Conservation (phyloP, 2,113 vertebrate species). For the Sinocyclocheilus grahami region DNA sequence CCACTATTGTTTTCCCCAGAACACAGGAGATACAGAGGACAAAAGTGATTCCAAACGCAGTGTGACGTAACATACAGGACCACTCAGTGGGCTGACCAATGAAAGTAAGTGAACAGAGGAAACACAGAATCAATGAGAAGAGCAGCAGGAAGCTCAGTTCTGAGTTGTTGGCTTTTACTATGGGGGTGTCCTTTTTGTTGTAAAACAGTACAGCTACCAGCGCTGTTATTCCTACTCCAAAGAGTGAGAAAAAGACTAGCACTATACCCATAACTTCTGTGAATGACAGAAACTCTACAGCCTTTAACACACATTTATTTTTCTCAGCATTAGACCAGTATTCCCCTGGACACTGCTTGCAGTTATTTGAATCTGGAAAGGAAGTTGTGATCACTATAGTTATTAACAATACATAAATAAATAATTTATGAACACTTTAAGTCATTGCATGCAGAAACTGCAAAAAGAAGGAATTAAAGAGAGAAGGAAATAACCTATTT, state of each 20-base stretch:
- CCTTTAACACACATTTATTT: slow-evolving; percentile 16
- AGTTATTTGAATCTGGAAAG: slow-evolving; percentile 14
- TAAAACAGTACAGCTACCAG: slow-evolving; percentile 7
- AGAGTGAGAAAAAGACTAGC: neutral
- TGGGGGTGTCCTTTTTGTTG: slow-evolving; percentile 23
- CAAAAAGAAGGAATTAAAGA: slow-evolving; percentile 61
- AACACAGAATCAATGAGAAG: neutral
- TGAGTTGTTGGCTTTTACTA: slow-evolving; percentile 2
- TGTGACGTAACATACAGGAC: slow-evolving; percentile 5
- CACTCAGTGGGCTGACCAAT: neutral
- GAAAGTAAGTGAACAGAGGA: neutral
- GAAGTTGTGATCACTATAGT: neutral
- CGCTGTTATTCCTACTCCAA: slow-evolving; percentile 2
- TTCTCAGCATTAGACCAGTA: neutral
- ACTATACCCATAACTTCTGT: slow-evolving; percentile 4
- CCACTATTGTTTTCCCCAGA: neutral
- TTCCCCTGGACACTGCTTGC: slow-evolving; percentile 63
- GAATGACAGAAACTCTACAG: neutral
- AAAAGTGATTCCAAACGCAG: neutral
- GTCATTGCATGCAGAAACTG: slow-evolving; percentile 56
- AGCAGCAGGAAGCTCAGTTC: neutral
- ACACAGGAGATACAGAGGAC: slow-evolving; percentile 19
- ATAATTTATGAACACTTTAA: slow-evolving; percentile 29
- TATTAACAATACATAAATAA: neutral
- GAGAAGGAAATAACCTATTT: too few species aligned